Evolutionary conservation across 2,797 vertebrate species (phyloP), one percentile per base, ranked within the genome.

Genomic region (Acrocephalus scirpaceus): DNA sequence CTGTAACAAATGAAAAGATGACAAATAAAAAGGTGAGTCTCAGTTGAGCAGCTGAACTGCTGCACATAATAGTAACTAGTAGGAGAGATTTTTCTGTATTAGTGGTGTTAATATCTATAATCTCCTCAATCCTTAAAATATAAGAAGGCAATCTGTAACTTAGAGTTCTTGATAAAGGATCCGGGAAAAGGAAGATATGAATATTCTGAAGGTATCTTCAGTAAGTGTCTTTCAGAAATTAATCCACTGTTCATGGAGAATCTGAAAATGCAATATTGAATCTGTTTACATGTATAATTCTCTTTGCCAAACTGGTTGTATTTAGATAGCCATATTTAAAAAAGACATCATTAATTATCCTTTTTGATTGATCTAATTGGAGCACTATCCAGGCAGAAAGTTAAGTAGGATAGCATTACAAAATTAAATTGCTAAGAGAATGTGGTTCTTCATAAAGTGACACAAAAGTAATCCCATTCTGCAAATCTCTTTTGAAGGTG

Each of bases 291-390:
- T 32, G 15, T 71, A 54, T 36, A 48, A 45, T 60, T 73, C 34
- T 75, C 60, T 91, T 88, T 82, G 26, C 48, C 58, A 78, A 82
- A 70, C 25, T 47, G 65, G 19, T 75, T 83, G 25, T 74, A 48
- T 79, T 87, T 73, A 74, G 11, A 90, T 16, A 84, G 27, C 51
- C 71, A 92, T 10, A 80, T 80, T 64, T 51, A 14, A 64, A 90
- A 72, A 71, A 61, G 2, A 3, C 20, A 56, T 65, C 38, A 23
- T 54, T 70, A 79, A 82, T 74, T 85, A 51, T 70, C 67, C 13
- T 64, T 76, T 95, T 58, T 87, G 42, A 77, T 32, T 82, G 77
- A 96, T 83, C 51, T 92, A 79, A 90, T 74, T 89, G 56, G 58
- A 86, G 29, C 54, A 73, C 18, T 51, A 70, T 36, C 13, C 27